A percentile compares a stretch with the other conserved stretches of the same genome.
Evolutionary conservation across 2,113 vertebrate species (phyloP).

Genomic region (Pelobates fuscus): DNA sequence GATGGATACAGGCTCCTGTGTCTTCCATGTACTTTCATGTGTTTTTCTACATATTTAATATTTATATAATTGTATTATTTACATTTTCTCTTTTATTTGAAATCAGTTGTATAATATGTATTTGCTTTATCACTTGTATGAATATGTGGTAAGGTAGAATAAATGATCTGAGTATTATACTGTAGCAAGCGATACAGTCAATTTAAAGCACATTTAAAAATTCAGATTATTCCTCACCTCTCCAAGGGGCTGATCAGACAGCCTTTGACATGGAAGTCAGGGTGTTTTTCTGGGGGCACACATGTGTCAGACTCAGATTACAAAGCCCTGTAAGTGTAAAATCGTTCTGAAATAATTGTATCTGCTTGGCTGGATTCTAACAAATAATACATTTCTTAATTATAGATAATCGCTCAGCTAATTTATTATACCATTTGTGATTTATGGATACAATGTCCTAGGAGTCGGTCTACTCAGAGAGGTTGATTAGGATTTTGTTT

Average conservation of each 20-base stretch:
- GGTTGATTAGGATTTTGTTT: constrained; percentile 17
- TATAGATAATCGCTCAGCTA: neutral
- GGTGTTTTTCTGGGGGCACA: neutral
- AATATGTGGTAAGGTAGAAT: no score
- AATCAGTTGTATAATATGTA: no score
- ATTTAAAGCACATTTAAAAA: no score
- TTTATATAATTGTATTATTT: no score
- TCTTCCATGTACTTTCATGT: no score
- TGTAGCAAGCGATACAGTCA: no score
- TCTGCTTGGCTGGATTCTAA: neutral
- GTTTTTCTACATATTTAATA: no score
- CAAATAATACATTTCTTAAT: neutral
- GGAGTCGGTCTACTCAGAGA: neutral
- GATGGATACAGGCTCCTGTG: no score
- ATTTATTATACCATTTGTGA: neutral
- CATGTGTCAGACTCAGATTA: neutral
- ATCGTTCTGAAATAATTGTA: neutral
- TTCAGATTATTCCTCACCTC: neutral
- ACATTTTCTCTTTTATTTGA: no score
- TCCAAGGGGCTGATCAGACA: neutral
- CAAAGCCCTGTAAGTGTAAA: neutral
- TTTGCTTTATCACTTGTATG: no score
- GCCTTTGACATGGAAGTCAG: neutral
- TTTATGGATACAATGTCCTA: neutral
- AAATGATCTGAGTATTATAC: no score